Evolutionary conservation across 2,797 vertebrate species (phyloP).

Genomic region (Rhyacichthys aspro): DNA sequence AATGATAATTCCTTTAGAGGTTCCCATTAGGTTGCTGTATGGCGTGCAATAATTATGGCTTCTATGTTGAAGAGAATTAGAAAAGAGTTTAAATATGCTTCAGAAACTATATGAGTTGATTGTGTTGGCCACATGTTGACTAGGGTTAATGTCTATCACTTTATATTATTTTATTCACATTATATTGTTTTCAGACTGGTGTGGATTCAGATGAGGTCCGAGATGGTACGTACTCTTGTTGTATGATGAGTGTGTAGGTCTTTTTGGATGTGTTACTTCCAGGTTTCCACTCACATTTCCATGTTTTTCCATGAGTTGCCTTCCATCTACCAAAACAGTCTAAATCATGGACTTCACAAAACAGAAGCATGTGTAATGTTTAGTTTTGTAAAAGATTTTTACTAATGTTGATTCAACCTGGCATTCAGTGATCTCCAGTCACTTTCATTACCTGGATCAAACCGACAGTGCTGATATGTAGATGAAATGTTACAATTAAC

Average conservation of each 20-base stretch:
- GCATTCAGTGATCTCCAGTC: neutral
- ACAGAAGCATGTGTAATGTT: neutral
- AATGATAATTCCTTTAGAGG: rapidly evolving
- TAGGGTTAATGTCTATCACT: too few species aligned
- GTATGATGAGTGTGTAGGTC: conserved; percentile 39
- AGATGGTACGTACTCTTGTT: conserved; percentile 32
- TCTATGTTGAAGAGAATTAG: conserved; percentile 6
- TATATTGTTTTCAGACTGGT: neutral
- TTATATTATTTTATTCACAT: too few species aligned
- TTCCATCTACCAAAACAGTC: conserved; percentile 54
- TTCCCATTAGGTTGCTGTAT: neutral
- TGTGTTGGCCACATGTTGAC: too few species aligned
- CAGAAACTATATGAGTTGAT: neutral
- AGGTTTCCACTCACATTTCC: conserved; percentile 61
- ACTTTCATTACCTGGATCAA: conserved; percentile 59
- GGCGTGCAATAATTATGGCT: rapidly evolving
- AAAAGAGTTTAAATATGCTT: neutral
- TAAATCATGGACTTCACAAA: conserved; percentile 61
- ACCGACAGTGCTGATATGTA: conserved; percentile 47
- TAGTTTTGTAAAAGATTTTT: neutral
- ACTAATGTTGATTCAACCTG: neutral
- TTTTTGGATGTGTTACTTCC: conserved; percentile 26
- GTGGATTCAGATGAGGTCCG: neutral
- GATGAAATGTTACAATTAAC: conserved; percentile 15
- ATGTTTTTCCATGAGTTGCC: rapidly evolving